A percentile compares a stretch with the other conserved stretches of the same genome.
Evolutionary conservation across 1,140 invertebrate genomes (phyloP).

Genomic region (Drosophila asahinai): DNA sequence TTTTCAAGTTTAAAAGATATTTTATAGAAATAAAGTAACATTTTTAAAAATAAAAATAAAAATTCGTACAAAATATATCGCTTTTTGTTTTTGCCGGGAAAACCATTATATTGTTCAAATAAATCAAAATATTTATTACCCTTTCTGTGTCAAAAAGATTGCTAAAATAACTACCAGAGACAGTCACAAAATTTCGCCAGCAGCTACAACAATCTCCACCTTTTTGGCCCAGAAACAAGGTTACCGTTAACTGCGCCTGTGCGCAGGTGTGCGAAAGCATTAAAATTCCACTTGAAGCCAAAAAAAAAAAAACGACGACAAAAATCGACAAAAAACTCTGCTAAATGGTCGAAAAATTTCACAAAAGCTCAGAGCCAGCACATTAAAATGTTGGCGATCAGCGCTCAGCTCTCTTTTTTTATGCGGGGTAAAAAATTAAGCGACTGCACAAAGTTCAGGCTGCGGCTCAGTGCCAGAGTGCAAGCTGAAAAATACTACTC

Average conservation of each 20-base stretch:
- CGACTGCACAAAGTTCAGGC: conserved; percentile 78
- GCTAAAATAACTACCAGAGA: background rate
- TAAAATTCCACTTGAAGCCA: conserved; percentile 77
- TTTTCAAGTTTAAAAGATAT: no score
- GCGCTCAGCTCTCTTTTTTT: conserved; percentile 41
- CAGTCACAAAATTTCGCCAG: conserved; percentile 59
- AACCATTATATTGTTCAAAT: no score
- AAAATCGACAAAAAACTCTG: conserved; percentile 36
- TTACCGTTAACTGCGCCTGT: conserved; percentile 67
- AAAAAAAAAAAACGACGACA: conserved; percentile 35
- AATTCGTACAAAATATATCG: background rate
- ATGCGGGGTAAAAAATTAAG: conserved; percentile 73
- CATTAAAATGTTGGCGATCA: conserved; percentile 60
- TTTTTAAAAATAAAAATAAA: no score
- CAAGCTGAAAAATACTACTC: conserved; percentile 47
- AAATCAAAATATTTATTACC: background rate
- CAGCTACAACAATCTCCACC: conserved; percentile 47
- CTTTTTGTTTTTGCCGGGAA: background rate
- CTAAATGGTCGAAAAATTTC: conserved; percentile 51
- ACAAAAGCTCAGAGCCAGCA: conserved; percentile 51
- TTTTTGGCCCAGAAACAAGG: conserved; percentile 78
- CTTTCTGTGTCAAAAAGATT: background rate
- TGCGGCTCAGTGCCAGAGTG: conserved; percentile 30
- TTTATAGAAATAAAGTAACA: background rate
- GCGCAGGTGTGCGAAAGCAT: conserved; percentile 81